phyloP scores from a whole-genome alignment of 2,888 invertebrate genomes.

The Idaea aversata region DNA sequence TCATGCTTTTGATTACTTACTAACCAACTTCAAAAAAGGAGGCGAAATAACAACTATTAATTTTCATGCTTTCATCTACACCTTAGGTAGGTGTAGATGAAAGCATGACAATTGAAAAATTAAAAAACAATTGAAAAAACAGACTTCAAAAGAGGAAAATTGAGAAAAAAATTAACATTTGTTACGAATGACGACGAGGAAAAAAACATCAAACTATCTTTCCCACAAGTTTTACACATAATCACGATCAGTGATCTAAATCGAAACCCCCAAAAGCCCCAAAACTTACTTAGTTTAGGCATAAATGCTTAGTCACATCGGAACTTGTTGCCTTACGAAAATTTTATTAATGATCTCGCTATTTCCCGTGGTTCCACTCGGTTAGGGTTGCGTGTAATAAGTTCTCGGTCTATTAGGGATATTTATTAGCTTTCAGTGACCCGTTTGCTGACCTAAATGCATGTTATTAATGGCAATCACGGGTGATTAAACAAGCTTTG shows the following conservation, averaged over 20 bases:
- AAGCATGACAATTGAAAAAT: too few relatives aligned
- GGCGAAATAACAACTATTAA: too few relatives aligned
- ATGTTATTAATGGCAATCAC: constrained; percentile 19
- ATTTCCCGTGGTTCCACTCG: constrained; percentile 28
- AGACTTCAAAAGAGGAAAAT: too few relatives aligned
- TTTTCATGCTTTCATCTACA: too few relatives aligned
- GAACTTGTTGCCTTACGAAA: constrained; percentile 59
- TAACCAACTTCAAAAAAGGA: too few relatives aligned
- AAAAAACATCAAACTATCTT: background rate
- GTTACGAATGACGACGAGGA: background rate
- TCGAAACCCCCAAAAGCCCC: background rate
- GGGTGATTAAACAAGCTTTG: background rate
- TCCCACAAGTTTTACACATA: background rate
- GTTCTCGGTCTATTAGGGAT: constrained; percentile 44
- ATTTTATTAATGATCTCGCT: constrained; percentile 57
- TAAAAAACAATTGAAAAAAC: too few relatives aligned
- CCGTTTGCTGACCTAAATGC: constrained; percentile 25
- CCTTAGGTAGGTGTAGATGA: too few relatives aligned
- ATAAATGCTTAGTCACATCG: constrained; percentile 51
- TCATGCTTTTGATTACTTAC: too few relatives aligned
- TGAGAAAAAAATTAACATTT: constrained; percentile 26
- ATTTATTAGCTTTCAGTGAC: constrained; percentile 47
- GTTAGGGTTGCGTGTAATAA: constrained; percentile 45
- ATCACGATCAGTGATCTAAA: background rate
- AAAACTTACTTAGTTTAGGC: background rate